phyloP scores from a whole-genome alignment of 2,888 invertebrate genomes.

The Atrina japonica region DNA sequence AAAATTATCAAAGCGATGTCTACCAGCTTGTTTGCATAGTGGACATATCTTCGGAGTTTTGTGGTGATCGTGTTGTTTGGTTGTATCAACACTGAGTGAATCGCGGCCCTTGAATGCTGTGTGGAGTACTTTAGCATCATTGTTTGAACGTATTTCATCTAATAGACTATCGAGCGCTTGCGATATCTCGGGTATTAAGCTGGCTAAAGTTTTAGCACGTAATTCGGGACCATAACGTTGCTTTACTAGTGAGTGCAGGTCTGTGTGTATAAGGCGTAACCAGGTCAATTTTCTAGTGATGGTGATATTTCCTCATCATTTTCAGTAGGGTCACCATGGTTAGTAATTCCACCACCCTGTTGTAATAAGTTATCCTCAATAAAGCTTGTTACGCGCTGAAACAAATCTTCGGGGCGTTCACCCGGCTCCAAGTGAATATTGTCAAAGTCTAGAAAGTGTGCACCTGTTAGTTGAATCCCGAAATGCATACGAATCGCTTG shows the following conservation, averaged over 20 bases:
- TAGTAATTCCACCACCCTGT: slow-evolving; percentile 31
- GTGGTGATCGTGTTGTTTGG: slow-evolving; percentile 29
- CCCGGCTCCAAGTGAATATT: no score
- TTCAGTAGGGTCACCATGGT: slow-evolving; percentile 35
- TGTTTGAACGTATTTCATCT: slow-evolving; percentile 34
- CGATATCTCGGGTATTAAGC: slow-evolving; percentile 47
- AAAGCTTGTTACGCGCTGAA: slow-evolving; percentile 48
- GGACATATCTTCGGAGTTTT: no score
- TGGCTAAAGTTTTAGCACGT: neutral
- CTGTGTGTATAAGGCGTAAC: slow-evolving; percentile 47
- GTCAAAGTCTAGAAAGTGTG: no score
- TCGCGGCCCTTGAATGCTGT: slow-evolving; percentile 12
- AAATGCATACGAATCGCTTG: slow-evolving; percentile 53
- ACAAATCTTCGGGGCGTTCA: no score
- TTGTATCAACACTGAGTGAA: neutral
- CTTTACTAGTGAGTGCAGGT: slow-evolving; percentile 48
- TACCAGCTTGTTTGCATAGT: no score
- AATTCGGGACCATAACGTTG: slow-evolving; percentile 53
- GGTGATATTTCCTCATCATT: slow-evolving; percentile 48
- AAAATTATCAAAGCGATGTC: slow-evolving; percentile 42
- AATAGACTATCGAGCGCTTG: slow-evolving; percentile 39
- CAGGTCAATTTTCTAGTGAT: slow-evolving; percentile 52
- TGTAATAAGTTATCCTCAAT: slow-evolving; percentile 49
- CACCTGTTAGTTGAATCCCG: slow-evolving; percentile 61
- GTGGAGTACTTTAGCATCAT: slow-evolving; percentile 29